phyloP scores from a whole-genome alignment of 2,797 vertebrate genomes.

The Sebastes baramenuke region DNA sequence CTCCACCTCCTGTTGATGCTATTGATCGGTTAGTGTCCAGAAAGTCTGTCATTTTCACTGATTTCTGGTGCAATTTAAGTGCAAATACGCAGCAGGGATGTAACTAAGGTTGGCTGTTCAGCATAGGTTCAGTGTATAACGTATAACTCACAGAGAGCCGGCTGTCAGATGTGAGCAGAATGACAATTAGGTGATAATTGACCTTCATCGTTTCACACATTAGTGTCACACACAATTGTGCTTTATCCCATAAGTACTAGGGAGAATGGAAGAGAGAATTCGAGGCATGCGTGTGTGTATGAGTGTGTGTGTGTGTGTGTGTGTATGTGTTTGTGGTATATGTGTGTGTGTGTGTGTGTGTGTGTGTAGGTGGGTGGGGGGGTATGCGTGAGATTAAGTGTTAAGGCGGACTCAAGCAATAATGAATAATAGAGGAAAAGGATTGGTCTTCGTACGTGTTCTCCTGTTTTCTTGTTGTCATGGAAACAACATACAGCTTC shows the following conservation, averaged over 20 bases:
- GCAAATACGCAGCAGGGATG: background rate
- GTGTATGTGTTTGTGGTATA: background rate
- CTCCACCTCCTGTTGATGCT: background rate
- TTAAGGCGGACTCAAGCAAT: conserved; percentile 12
- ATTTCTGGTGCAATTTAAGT: conserved; percentile 6
- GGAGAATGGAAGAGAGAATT: conserved; percentile 7
- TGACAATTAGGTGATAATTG: conserved; percentile 72
- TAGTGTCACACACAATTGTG: conserved; percentile 48
- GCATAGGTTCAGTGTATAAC: background rate
- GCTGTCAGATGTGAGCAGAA: conserved; percentile 49
- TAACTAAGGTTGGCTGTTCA: background rate
- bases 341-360: no score
- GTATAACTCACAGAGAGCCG: conserved; percentile 13
- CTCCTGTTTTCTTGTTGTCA: conserved; percentile 67
- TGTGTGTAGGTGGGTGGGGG: background rate
- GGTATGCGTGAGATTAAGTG: background rate
- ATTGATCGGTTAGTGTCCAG: background rate
- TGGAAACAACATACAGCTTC: conserved; percentile 71
- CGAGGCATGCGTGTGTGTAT: background rate
- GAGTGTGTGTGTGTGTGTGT: background rate
- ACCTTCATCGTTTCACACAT: conserved; percentile 63
- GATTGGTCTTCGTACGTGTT: conserved; percentile 46
- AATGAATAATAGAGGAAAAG: conserved; percentile 40
- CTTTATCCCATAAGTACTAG: conserved; percentile 19
- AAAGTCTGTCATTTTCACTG: background rate